Conservation (phyloP, 2,888 invertebrate species). For the Liopterus haemorrhoidalis region DNA sequence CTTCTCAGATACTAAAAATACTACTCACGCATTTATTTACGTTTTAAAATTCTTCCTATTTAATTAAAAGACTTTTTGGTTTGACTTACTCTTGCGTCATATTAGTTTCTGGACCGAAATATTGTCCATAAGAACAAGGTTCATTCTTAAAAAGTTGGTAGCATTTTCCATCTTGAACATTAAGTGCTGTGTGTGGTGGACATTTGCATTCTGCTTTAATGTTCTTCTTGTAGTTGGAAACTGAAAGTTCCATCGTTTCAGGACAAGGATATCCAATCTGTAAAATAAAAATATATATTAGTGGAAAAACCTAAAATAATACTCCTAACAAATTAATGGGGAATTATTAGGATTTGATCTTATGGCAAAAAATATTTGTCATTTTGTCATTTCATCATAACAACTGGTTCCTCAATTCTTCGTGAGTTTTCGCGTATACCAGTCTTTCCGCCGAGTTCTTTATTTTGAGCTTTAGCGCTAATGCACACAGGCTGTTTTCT, state of each 20-base stretch:
- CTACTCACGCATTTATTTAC: neutral
- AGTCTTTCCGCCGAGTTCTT: too few relatives aligned
- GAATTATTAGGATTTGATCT: too few relatives aligned
- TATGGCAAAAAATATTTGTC: too few relatives aligned
- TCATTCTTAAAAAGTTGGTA: conserved; percentile 68
- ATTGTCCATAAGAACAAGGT: conserved; percentile 66
- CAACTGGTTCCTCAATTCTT: too few relatives aligned
- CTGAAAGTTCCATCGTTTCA: conserved; percentile 76
- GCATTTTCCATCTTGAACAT: conserved; percentile 62
- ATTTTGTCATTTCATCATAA: too few relatives aligned
- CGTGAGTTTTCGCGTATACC: too few relatives aligned
- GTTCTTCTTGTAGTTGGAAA: conserved; percentile 45
- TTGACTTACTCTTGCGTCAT: neutral
- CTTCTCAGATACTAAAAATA: neutral
- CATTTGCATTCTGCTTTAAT: conserved; percentile 73
- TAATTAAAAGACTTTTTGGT: neutral
- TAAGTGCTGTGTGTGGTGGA: conserved; percentile 72
- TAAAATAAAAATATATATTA: too few relatives aligned
- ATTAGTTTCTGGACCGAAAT: conserved; percentile 64
- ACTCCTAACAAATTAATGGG: too few relatives aligned
- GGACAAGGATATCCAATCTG: conserved; percentile 73
- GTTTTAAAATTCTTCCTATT: neutral
- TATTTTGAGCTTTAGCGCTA: too few relatives aligned
- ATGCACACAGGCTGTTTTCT: too few relatives aligned
- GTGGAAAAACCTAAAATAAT: too few relatives aligned